These are phyloP conservation scores for Hirtodrosophila trivittata DNA, from an alignment of 2,888 invertebrate genomes.

Conservation along the genomic window DNA sequence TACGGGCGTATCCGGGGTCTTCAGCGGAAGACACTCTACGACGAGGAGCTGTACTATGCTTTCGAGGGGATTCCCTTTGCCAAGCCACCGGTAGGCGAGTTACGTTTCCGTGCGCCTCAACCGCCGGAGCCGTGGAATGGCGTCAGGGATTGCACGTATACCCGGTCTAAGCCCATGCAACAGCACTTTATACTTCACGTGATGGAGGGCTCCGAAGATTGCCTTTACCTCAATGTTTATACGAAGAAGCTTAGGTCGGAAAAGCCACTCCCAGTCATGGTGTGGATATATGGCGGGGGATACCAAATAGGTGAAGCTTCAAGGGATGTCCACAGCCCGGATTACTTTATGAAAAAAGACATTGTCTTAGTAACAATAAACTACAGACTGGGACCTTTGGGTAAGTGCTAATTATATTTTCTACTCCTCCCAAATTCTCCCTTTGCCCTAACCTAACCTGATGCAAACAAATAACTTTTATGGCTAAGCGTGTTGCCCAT, in stretches of 20 bases:
- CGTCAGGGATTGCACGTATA: constrained; percentile 81
- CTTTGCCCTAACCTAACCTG: no score
- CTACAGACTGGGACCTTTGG: constrained; percentile 84
- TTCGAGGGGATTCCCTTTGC: constrained; percentile 79
- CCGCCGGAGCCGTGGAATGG: constrained; percentile 83
- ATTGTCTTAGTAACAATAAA: constrained; percentile 84
- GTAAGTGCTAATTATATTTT: constrained; percentile 47
- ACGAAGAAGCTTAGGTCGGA: constrained; percentile 69
- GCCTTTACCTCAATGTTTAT: constrained; percentile 84
- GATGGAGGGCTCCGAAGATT: constrained; percentile 84
- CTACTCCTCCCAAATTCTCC: background rate
- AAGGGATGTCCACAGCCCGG: constrained; percentile 81
- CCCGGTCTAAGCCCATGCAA: constrained; percentile 77
- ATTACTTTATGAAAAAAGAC: constrained; percentile 83
- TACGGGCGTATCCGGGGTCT: constrained; percentile 76
- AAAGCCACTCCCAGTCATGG: constrained; percentile 81
- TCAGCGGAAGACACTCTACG: constrained; percentile 70
- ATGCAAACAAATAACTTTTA: no score
- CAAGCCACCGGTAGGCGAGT: constrained; percentile 83
- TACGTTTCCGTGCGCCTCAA: constrained; percentile 82
- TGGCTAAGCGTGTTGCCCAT: no score
- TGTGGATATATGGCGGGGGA: constrained; percentile 85
- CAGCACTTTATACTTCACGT: constrained; percentile 70
- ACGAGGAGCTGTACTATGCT: constrained; percentile 61
- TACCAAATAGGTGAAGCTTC: constrained; percentile 83